Evolutionary conservation across 2,113 vertebrate genomes (phyloP).

Genomic region (Paratilapia polleni): DNA sequence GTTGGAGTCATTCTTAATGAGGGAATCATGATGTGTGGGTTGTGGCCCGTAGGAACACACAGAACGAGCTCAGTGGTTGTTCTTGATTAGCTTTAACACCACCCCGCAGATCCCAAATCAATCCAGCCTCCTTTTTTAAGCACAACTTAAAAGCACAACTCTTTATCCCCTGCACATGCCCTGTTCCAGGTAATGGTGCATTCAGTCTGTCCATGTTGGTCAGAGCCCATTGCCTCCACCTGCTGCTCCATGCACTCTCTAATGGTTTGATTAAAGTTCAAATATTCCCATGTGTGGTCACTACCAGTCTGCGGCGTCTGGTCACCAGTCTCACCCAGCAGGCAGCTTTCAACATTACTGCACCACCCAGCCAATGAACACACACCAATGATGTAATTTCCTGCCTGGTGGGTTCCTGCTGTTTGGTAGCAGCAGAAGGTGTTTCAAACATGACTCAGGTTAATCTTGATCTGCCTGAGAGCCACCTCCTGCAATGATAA

Average conservation of each 20-base stretch:
- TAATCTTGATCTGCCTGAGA: constrained; percentile 9
- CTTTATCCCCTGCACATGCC: background rate
- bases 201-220: constrained; percentile 4
- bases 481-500: background rate
- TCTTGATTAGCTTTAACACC: constrained; percentile 17
- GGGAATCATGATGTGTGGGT: constrained; percentile 50
- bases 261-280: constrained; percentile 81
- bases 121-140: background rate
- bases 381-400: constrained; percentile 79
- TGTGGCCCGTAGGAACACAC: constrained; percentile 13
- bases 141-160: no score
- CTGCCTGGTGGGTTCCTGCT: constrained; percentile 61
- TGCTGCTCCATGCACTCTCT: constrained; percentile 51
- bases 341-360: constrained; percentile 82
- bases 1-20: constrained; percentile 48
- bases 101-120: constrained; percentile 8
- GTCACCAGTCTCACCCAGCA: constrained; percentile 78
- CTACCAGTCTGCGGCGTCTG: constrained; percentile 65
- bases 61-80: background rate
- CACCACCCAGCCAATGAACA: constrained; percentile 68
- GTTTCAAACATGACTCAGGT: constrained; percentile 40
- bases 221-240: constrained; percentile 49
- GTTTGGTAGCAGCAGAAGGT: background rate
- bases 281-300: constrained; percentile 86
- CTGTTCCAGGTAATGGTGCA: constrained; percentile 11